Percentiles rank a stretch among this genome's conserved stretches.
phyloP scores from a whole-genome alignment of 2,797 vertebrate species.

The Fistularia tabacaria region DNA sequence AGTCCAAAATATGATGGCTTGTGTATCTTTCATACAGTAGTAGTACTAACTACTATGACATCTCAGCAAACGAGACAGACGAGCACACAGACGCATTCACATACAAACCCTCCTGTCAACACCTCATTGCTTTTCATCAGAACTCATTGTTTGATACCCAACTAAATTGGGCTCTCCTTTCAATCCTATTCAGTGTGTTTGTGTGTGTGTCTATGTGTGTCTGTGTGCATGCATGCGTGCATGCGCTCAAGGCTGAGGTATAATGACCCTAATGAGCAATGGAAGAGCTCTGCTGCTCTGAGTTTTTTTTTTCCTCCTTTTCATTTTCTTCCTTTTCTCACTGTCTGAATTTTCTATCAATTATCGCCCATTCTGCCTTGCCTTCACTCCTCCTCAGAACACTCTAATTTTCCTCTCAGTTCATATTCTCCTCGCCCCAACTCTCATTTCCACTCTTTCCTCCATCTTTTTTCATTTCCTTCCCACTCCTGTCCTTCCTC shows the following conservation, averaged over 20 bases:
- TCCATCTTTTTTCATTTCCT: constrained; percentile 24
- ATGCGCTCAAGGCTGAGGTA: constrained; percentile 35
- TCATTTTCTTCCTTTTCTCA: constrained; percentile 40
- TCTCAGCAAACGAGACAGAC: background rate
- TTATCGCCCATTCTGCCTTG: constrained; percentile 49
- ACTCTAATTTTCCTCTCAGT: constrained; percentile 37
- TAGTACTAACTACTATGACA: constrained; percentile 18
- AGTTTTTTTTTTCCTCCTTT: constrained; percentile 34
- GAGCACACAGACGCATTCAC: background rate
- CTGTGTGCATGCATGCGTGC: background rate
- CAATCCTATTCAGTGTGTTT: constrained; percentile 23
- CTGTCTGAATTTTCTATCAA: constrained; percentile 56
- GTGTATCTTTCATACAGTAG: constrained; percentile 9
- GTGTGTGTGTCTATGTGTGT: background rate
- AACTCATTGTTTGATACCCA: constrained; percentile 47
- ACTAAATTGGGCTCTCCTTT: constrained; percentile 58
- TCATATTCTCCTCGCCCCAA: constrained; percentile 25
- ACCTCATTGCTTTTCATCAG: constrained; percentile 46
- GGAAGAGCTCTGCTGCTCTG: constrained; percentile 50
- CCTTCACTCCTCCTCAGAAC: constrained; percentile 35
- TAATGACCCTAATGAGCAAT: constrained; percentile 67
- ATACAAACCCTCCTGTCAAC: constrained; percentile 21
- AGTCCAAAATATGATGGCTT: constrained; percentile 13
- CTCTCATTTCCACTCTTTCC: constrained; percentile 20
- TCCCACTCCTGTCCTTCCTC: constrained; percentile 8